phyloP scores from a whole-genome alignment of 2,888 invertebrate genomes.

The Nomada hirtipes region DNA sequence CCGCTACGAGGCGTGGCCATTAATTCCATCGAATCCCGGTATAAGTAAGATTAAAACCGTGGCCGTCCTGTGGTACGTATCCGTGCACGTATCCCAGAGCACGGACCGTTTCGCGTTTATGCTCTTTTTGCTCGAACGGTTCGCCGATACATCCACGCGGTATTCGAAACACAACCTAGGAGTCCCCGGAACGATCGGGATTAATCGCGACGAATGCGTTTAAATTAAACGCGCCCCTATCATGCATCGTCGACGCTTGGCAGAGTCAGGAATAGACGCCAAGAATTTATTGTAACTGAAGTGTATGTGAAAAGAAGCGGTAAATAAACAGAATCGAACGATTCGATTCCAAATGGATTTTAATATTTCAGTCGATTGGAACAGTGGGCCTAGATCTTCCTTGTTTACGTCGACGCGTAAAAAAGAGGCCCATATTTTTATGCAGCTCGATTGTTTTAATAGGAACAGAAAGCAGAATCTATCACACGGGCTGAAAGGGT shows the following conservation, averaged over 20 bases:
- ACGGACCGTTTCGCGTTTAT: constrained; percentile 30
- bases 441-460: no score
- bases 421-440: no score
- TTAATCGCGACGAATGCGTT: constrained; percentile 62
- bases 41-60: constrained; percentile 71
- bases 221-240: constrained; percentile 55
- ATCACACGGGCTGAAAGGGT: no score
- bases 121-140: constrained; percentile 31
- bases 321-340: not conserved
- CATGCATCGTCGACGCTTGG: constrained; percentile 25
- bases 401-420: no score
- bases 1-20: constrained; percentile 69
- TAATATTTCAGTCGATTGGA: no score
- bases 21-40: constrained; percentile 72
- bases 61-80: constrained; percentile 47
- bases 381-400: no score
- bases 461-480: no score
- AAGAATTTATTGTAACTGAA: no score
- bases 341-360: constrained; percentile 4
- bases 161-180: constrained; percentile 43
- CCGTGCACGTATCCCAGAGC: constrained; percentile 40
- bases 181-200: constrained; percentile 42
- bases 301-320: not conserved
- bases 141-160: constrained; percentile 43
- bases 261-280: constrained; percentile 16